Percentiles rank a stretch among this genome's conserved stretches.
phyloP scores from a whole-genome alignment of 2,888 invertebrate genomes.

The Ceramica pisi region DNA sequence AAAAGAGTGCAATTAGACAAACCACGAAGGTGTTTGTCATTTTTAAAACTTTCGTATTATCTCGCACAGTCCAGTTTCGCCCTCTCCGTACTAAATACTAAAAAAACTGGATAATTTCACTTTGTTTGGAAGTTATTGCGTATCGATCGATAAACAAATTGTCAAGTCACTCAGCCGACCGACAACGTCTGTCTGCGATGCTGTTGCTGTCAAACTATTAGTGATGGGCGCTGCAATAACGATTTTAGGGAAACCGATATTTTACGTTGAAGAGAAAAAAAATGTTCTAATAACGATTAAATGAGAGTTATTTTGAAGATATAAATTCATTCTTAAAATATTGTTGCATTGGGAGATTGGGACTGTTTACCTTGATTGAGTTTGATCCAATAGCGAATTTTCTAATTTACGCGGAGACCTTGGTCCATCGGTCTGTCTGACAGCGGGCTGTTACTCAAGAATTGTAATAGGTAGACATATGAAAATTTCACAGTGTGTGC shows the following conservation, averaged over 20 bases:
- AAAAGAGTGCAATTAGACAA: constrained; percentile 85
- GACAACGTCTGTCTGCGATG: constrained; percentile 31
- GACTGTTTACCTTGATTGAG: too few species aligned
- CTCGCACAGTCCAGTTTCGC: constrained; percentile 72
- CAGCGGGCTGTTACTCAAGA: too few species aligned
- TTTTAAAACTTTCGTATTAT: constrained; percentile 71
- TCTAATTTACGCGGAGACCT: too few species aligned
- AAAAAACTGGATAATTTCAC: constrained; percentile 82
- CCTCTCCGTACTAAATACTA: constrained; percentile 74
- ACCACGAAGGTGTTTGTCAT: constrained; percentile 87
- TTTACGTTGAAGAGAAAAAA: background rate
- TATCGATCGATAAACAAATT: constrained; percentile 81
- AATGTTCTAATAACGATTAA: background rate
- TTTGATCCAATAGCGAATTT: too few species aligned
- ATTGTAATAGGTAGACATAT: too few species aligned
- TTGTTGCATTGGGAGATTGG: too few species aligned
- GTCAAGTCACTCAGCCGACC: constrained; percentile 76
- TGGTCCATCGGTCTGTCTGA: too few species aligned
- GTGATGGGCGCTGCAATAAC: constrained; percentile 22
- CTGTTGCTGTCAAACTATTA: constrained; percentile 41
- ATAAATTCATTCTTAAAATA: too few species aligned
- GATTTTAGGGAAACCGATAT: background rate
- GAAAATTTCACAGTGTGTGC: too few species aligned
- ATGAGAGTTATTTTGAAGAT: background rate
- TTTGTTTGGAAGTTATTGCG: constrained; percentile 84